Conservation (phyloP, 2,113 vertebrate genomes). For the Riparia riparia region DNA sequence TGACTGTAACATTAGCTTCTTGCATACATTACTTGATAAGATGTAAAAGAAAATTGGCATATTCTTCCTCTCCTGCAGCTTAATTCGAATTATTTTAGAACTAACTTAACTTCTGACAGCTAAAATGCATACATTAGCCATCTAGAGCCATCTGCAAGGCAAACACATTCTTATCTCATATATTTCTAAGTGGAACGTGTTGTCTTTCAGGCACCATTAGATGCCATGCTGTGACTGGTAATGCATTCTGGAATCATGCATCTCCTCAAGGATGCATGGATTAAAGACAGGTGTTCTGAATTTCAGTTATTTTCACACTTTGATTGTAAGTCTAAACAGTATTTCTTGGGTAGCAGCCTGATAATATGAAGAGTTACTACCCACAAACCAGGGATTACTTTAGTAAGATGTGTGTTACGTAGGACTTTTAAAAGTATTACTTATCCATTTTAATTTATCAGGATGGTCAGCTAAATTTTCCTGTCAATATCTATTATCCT, state of each 20-base stretch:
- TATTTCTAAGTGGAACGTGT: not conserved
- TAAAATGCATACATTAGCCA: constrained; percentile 47
- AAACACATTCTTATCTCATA: constrained; percentile 7
- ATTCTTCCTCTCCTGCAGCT: not conserved
- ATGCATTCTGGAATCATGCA: not conserved
- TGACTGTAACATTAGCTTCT: not conserved
- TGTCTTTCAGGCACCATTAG: constrained; percentile 18
- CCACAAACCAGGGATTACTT: not conserved
- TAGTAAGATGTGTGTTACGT: not conserved
- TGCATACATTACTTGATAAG: not conserved
- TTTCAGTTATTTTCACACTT: not conserved
- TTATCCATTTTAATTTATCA: not conserved
- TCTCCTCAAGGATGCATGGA: not conserved
- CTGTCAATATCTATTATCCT: not conserved
- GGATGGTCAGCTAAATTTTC: not conserved
- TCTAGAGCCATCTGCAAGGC: constrained; percentile 46
- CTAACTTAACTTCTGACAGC: constrained; percentile 32
- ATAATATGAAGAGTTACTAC: not conserved
- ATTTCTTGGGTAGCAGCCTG: not conserved
- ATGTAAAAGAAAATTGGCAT: constrained; percentile 16
- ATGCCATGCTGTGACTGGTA: not conserved
- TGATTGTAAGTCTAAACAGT: not conserved
- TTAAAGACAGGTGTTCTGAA: not conserved
- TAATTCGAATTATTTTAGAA: constrained; percentile 39
- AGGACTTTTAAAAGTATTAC: not conserved